Percentiles rank a stretch among this genome's conserved stretches.
These are phyloP conservation scores for Hetaerina titia DNA, from an alignment of 2,888 invertebrate species.

Conservation along the genomic window DNA sequence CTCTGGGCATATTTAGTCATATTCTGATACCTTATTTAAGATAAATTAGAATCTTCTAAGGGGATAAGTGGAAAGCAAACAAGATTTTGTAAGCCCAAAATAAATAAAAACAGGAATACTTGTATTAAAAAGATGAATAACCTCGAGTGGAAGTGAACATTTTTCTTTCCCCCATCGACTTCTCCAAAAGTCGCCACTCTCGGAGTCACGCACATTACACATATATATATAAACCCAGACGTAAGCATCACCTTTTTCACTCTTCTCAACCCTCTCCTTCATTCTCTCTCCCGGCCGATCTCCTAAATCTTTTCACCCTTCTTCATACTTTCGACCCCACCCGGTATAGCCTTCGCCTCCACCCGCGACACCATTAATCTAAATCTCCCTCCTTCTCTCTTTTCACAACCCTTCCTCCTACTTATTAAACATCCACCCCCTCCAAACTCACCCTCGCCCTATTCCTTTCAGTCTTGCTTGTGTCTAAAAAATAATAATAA, in stretches of 20 bases:
- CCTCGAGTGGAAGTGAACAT: not conserved
- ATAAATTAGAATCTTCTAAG: not conserved
- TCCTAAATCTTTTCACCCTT: not conserved
- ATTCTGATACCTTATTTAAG: not conserved
- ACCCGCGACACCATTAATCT: slow-evolving; percentile 4
- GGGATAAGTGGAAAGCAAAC: not conserved
- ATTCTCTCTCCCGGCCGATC: not conserved
- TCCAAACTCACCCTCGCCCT: no score
- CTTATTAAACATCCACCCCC: not conserved
- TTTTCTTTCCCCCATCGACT: not conserved
- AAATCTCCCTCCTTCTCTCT: not conserved
- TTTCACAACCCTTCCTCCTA: not conserved
- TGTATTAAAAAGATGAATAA: not conserved
- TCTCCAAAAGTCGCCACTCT: not conserved
- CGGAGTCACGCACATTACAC: not conserved
- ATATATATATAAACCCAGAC: not conserved
- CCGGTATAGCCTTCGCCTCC: not conserved
- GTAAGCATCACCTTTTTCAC: not conserved
- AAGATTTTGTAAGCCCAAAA: not conserved
- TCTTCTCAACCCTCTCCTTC: not conserved
- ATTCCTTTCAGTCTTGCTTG: no score
- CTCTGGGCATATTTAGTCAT: not conserved
- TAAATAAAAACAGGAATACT: not conserved
- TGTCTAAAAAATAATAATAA: not conserved
- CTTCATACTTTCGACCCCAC: not conserved